These are phyloP conservation scores for Chrysochloris asiatica DNA, from an alignment of 2,113 vertebrate species.

Conservation along the genomic window DNA sequence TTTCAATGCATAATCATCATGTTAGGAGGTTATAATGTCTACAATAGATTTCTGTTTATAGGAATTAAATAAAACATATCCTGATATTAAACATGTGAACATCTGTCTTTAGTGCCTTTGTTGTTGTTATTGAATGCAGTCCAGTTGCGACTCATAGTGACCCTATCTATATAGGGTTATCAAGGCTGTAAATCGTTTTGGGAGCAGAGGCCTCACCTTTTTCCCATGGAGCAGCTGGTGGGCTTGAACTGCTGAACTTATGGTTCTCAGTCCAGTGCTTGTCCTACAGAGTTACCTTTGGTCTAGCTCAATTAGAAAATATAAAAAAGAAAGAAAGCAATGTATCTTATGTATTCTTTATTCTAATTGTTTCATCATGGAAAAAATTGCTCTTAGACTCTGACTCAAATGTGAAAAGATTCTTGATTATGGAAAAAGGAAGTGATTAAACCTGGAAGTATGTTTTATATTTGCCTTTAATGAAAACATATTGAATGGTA, in stretches of 20 bases:
- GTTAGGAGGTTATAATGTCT: neutral
- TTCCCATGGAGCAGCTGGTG: no score
- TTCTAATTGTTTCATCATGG: neutral
- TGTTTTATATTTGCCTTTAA: neutral
- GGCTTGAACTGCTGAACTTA: no score
- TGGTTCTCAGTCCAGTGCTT: no score
- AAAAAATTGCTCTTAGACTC: neutral
- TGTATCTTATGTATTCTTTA: neutral
- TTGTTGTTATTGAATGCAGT: no score
- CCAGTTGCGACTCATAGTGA: no score
- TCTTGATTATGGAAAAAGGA: neutral
- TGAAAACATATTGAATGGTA: neutral
- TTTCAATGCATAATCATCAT: neutral
- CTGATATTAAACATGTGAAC: neutral
- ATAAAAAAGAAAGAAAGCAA: neutral
- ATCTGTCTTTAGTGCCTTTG: conserved; percentile 39
- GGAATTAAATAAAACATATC: conserved; percentile 16
- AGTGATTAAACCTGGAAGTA: neutral
- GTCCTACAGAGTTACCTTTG: no score
- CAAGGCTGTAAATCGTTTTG: no score
- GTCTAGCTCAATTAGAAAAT: neutral
- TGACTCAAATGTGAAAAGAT: neutral
- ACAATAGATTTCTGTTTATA: conserved; percentile 9
- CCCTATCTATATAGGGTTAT: no score
- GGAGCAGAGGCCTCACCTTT: no score